phyloP scores from a whole-genome alignment of 2,797 vertebrate species.

The Euthynnus affinis region DNA sequence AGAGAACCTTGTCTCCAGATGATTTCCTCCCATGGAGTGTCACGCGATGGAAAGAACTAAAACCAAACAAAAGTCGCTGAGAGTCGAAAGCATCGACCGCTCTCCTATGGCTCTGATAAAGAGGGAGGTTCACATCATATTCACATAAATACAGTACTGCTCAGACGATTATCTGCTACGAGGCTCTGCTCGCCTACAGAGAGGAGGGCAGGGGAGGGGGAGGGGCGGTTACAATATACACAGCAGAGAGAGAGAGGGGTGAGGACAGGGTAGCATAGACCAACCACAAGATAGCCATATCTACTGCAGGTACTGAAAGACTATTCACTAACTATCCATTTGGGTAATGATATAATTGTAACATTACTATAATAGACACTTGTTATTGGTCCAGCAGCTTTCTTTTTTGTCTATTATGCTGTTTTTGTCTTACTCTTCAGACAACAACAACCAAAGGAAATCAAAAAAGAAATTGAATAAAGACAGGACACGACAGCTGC shows the following conservation, averaged over 20 bases:
- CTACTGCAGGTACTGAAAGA: constrained; percentile 87
- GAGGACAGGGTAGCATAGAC: constrained; percentile 55
- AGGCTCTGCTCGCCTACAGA: constrained; percentile 67
- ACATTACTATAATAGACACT: constrained; percentile 57
- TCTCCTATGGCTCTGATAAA: constrained; percentile 81
- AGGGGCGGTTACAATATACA: constrained; percentile 58
- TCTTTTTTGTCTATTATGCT: constrained; percentile 77
- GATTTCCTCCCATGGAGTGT: background rate
- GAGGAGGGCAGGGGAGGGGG: background rate
- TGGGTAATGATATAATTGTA: constrained; percentile 86
- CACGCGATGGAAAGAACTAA: constrained; percentile 18
- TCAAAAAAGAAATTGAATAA: constrained; percentile 34
- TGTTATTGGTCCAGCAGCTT: constrained; percentile 86
- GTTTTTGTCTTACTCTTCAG: constrained; percentile 64
- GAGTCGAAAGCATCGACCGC: constrained; percentile 21
- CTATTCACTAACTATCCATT: constrained; percentile 88
- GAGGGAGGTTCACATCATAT: constrained; percentile 52
- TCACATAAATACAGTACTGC: constrained; percentile 70
- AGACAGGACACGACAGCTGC: constrained; percentile 78
- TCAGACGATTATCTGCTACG: constrained; percentile 66
- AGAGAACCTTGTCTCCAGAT: background rate
- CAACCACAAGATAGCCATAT: constrained; percentile 92
- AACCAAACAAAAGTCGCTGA: constrained; percentile 12
- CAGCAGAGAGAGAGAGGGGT: constrained; percentile 50
- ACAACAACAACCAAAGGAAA: constrained; percentile 62